Evolutionary conservation across 2,113 vertebrate species (phyloP).

Genomic region (Pica pica): DNA sequence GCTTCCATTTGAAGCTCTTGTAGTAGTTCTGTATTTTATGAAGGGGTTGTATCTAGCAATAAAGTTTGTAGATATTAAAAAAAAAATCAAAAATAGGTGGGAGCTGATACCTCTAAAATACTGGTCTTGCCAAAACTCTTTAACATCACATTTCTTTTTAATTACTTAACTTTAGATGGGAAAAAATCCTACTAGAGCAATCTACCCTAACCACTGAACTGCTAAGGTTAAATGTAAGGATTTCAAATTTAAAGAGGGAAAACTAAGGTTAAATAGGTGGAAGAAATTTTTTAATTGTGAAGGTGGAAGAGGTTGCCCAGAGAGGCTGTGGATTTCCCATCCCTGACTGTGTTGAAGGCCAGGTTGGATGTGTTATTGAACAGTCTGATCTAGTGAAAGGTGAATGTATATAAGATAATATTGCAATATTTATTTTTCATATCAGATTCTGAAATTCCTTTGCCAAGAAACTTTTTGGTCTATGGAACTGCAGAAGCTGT

Average conservation of each 20-base stretch:
- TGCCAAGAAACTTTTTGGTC: not conserved
- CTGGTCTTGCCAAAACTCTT: not conserved
- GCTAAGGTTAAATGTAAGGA: not conserved
- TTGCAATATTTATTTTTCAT: not conserved
- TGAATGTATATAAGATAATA: not conserved
- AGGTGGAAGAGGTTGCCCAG: not conserved
- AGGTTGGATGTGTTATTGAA: not conserved
- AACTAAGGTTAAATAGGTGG: not conserved
- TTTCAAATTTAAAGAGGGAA: not conserved
- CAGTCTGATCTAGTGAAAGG: not conserved
- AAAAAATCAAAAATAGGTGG: not conserved
- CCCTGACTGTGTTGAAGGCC: accelerated
- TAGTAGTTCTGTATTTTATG: not conserved
- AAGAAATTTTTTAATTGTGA: not conserved
- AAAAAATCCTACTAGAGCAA: not conserved
- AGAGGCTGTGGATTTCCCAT: not conserved
- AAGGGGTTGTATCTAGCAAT: not conserved
- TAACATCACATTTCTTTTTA: not conserved
- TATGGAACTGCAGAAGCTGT: not conserved
- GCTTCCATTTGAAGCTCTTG: not conserved
- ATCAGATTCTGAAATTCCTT: not conserved
- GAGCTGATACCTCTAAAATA: not conserved
- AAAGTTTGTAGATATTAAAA: not conserved
- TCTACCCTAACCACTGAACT: not conserved
- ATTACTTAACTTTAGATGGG: not conserved